Conservation (phyloP, 2,888 invertebrate genomes). For the Nymphalis c-album region DNA sequence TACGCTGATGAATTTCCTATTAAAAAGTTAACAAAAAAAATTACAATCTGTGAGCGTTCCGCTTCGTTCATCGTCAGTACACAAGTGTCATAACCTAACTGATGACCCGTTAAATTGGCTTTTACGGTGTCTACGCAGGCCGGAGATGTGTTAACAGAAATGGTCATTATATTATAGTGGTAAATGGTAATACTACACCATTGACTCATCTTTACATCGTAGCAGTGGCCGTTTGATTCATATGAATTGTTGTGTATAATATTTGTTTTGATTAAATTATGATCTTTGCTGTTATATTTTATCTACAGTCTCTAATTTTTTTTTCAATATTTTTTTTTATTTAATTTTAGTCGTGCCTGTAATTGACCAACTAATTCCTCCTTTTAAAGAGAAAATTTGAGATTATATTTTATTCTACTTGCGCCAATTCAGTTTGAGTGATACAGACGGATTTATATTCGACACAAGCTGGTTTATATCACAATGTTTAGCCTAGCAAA, state of each 20-base stretch:
- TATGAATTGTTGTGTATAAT: slow-evolving; percentile 1
- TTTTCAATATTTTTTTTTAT: too few species aligned
- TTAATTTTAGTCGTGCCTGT: too few species aligned
- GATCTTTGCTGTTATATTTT: background rate
- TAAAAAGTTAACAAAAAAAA: slow-evolving; percentile 50
- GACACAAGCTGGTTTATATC: too few species aligned
- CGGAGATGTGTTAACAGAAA: slow-evolving; percentile 24
- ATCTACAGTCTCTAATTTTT: too few species aligned
- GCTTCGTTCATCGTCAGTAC: slow-evolving; percentile 46
- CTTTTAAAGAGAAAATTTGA: too few species aligned
- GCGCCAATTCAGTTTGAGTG: too few species aligned
- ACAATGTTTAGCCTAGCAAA: too few species aligned
- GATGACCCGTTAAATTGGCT: slow-evolving; percentile 66
- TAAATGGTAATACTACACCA: slow-evolving; percentile 31
- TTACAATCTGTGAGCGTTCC: slow-evolving; percentile 52
- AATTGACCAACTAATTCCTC: too few species aligned
- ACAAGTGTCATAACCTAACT: slow-evolving; percentile 53
- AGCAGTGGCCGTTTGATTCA: slow-evolving; percentile 14
- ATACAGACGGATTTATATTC: too few species aligned
- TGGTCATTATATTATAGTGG: slow-evolving; percentile 27
- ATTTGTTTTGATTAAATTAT: slow-evolving; percentile 3
- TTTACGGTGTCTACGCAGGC: slow-evolving; percentile 36
- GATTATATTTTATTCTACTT: too few species aligned
- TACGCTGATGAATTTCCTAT: slow-evolving; percentile 57
- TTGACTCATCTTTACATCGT: slow-evolving; percentile 32